phyloP scores from a whole-genome alignment of 2,888 invertebrate species.

The Chrysotoxum bicinctum region DNA sequence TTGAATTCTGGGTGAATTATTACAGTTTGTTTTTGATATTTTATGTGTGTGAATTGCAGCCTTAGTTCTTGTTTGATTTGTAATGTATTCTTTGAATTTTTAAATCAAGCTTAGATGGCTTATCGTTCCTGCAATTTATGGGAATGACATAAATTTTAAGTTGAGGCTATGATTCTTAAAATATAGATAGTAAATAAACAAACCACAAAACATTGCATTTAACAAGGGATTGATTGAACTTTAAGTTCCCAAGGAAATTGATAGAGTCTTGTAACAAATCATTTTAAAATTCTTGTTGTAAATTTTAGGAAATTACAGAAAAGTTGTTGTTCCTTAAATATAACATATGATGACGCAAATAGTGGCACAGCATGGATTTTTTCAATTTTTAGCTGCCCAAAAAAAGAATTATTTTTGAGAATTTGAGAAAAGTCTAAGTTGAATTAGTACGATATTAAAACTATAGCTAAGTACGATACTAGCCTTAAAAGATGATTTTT shows the following conservation, averaged over 20 bases:
- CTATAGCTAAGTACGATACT: too few species aligned
- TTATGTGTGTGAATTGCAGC: constrained; percentile 4
- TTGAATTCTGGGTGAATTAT: constrained; percentile 40
- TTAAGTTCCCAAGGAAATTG: not conserved
- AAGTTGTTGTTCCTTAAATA: not conserved
- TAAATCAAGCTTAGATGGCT: not conserved
- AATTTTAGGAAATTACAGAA: too few species aligned
- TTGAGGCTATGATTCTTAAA: not conserved
- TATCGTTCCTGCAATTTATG: not conserved
- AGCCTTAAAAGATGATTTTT: too few species aligned
- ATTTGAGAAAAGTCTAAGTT: too few species aligned
- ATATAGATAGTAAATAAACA: not conserved
- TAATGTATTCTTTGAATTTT: constrained; percentile 23
- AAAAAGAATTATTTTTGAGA: too few species aligned
- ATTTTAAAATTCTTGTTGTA: not conserved
- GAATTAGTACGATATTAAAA: too few species aligned
- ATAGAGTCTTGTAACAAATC: not conserved
- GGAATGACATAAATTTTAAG: not conserved
- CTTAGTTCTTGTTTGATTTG: not conserved
- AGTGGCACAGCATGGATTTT: too few species aligned
- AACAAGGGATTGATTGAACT: not conserved
- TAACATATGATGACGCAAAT: too few species aligned
- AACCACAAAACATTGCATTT: not conserved
- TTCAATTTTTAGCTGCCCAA: too few species aligned
- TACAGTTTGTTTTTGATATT: constrained; percentile 19